These are phyloP conservation scores for Drusus annulatus DNA, from an alignment of 1,140 invertebrate species.

Conservation along the genomic window DNA sequence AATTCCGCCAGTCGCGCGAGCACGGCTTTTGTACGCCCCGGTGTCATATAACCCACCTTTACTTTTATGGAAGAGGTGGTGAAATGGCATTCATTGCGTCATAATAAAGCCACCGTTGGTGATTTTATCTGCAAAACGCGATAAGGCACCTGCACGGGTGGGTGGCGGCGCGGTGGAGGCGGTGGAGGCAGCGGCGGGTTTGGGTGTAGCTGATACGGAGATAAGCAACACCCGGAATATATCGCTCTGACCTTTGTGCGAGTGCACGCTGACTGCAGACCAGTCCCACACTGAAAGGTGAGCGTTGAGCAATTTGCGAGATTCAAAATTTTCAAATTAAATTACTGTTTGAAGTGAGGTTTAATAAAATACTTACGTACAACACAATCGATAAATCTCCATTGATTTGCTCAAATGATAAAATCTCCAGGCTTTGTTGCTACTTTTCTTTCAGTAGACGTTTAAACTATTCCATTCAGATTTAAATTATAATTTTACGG, in stretches of 20 bases:
- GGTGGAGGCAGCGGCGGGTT: too few species aligned
- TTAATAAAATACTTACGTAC: too few species aligned
- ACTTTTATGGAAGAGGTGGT: conserved; percentile 43
- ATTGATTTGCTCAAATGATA: too few species aligned
- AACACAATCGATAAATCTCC: too few species aligned
- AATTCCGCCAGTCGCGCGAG: conserved; percentile 35
- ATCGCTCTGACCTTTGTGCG: not conserved
- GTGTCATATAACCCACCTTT: conserved; percentile 46
- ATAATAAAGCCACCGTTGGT: conserved; percentile 37
- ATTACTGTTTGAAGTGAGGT: too few species aligned
- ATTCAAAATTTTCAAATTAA: too few species aligned
- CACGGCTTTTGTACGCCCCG: conserved; percentile 45
- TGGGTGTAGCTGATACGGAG: not conserved
- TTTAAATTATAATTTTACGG: conserved; percentile 25
- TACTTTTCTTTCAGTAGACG: not conserved
- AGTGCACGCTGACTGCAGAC: not conserved
- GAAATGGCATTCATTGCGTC: conserved; percentile 51
- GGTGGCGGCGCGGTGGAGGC: too few species aligned
- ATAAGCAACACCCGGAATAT: not conserved
- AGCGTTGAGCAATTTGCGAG: too few species aligned
- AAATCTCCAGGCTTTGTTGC: too few species aligned
- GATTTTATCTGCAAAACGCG: conserved; percentile 45
- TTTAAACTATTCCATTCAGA: conserved; percentile 16
- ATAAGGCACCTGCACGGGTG: conserved; percentile 4
- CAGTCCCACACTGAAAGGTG: too few species aligned